phyloP scores from a whole-genome alignment of 1,140 invertebrate species.

The Thrips palmi region DNA sequence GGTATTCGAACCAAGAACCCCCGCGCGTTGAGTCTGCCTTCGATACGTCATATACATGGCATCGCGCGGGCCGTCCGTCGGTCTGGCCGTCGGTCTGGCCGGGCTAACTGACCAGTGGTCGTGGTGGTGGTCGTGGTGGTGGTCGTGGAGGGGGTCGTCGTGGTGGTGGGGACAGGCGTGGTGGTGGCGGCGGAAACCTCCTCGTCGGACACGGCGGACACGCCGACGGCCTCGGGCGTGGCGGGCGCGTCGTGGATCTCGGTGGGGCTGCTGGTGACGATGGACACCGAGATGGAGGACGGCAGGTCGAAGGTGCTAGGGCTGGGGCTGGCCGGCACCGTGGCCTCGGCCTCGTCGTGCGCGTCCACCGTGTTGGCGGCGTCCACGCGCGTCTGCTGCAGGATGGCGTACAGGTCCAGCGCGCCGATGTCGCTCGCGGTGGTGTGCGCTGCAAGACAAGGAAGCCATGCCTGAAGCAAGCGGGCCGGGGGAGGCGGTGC shows the following conservation, averaged over 20 bases:
- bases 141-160: constrained; percentile 31
- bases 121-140: constrained; percentile 30
- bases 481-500: background rate
- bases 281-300: background rate
- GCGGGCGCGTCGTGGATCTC: constrained; percentile 24
- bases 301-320: too few relatives aligned
- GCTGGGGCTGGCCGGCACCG: constrained; percentile 19
- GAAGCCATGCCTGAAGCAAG: constrained; percentile 28
- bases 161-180: constrained; percentile 33
- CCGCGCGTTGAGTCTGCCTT: constrained; percentile 4
- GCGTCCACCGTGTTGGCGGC: constrained; percentile 25
- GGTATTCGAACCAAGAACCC: background rate
- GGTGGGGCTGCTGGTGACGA: constrained; percentile 26
- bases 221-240: constrained; percentile 16
- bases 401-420: constrained; percentile 55
- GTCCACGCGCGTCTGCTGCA: constrained; percentile 43
- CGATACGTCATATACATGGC: constrained; percentile 17
- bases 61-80: constrained; percentile 17
- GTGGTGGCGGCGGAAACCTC: constrained; percentile 30
- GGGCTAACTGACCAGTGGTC: constrained; percentile 18
- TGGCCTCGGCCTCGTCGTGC: constrained; percentile 20
- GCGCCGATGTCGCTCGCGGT: constrained; percentile 64
- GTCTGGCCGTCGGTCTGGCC: constrained; percentile 16
- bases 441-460: too few relatives aligned
- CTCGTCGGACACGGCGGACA: constrained; percentile 22